These are phyloP conservation scores for Calliscelio sp. DNA, from an alignment of 2,888 invertebrate genomes.

Conservation along the genomic window DNA sequence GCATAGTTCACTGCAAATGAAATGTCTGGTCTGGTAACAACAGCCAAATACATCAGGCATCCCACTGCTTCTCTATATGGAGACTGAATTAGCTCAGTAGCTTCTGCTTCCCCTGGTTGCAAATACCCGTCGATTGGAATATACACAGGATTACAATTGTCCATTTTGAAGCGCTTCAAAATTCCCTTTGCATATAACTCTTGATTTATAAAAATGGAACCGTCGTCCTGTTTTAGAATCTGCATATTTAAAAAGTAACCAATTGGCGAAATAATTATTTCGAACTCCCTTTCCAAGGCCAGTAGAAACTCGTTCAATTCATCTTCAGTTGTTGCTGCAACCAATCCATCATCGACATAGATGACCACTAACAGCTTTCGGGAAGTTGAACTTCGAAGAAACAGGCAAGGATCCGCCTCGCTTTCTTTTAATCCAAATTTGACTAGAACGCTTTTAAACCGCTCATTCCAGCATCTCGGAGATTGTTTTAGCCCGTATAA, in stretches of 20 bases:
- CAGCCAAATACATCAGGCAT: conserved; percentile 45
- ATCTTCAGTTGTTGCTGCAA: conserved; percentile 45
- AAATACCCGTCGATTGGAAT: conserved; percentile 36
- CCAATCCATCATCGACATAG: conserved; percentile 66
- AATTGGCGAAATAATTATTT: conserved; percentile 51
- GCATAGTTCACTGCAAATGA: conserved; percentile 35
- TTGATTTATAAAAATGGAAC: conserved; percentile 29
- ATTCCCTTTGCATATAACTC: not conserved
- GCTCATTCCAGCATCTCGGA: conserved; percentile 55
- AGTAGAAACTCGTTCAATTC: conserved; percentile 40
- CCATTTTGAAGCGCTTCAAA: conserved; percentile 26
- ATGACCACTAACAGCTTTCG: conserved; percentile 45
- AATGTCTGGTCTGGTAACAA: conserved; percentile 39
- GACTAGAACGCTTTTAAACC: conserved; percentile 10
- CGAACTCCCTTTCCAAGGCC: conserved; percentile 41
- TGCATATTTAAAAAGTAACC: conserved; percentile 67
- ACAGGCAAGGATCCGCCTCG: conserved; percentile 36
- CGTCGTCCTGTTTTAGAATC: conserved; percentile 42
- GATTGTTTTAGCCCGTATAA: conserved; percentile 63
- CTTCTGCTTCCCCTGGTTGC: conserved; percentile 7
- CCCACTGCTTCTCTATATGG: conserved; percentile 57
- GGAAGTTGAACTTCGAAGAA: not conserved
- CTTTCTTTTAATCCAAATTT: conserved; percentile 45
- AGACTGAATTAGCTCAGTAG: not conserved
- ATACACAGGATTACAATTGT: conserved; percentile 15